These are phyloP conservation scores for Lateolabrax maculatus DNA, from an alignment of 2,797 vertebrate species.

Conservation along the genomic window DNA sequence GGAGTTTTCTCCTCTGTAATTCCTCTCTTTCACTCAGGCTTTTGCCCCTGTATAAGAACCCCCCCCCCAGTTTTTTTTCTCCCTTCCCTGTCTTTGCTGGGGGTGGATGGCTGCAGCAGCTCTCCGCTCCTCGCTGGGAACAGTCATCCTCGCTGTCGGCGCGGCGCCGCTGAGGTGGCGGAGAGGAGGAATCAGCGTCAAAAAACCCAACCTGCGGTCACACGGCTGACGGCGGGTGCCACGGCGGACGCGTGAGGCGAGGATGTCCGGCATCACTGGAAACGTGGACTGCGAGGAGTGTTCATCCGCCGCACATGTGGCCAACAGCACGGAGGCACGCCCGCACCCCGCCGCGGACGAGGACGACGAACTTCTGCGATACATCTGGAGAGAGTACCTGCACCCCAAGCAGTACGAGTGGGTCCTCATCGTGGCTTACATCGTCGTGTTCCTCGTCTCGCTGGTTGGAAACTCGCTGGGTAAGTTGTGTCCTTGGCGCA, in stretches of 20 bases:
- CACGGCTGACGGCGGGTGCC: not conserved
- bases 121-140: not conserved
- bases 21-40: no score
- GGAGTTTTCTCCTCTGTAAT: not conserved
- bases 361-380: conserved; percentile 94
- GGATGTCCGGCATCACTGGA: conserved; percentile 87
- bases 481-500: no score
- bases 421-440: conserved; percentile 95
- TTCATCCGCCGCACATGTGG: conserved; percentile 76
- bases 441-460: conserved; percentile 94
- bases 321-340: conserved; percentile 84
- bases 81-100: not conserved
- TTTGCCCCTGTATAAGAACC: fast-evolving
- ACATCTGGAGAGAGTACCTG: conserved; percentile 96
- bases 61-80: not conserved
- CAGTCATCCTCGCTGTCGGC: not conserved
- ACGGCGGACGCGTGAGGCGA: no score
- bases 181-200: conserved; percentile 44
- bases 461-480: conserved; percentile 95
- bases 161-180: conserved; percentile 12
- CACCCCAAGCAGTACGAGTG: conserved; percentile 97
- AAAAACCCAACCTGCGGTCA: conserved; percentile 32
- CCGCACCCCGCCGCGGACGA: conserved; percentile 85
- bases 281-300: conserved; percentile 85
- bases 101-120: not conserved